Base-by-base conservation (phyloP, 2,797 vertebrate species). In the Eutrigla gurnardus region DNA sequence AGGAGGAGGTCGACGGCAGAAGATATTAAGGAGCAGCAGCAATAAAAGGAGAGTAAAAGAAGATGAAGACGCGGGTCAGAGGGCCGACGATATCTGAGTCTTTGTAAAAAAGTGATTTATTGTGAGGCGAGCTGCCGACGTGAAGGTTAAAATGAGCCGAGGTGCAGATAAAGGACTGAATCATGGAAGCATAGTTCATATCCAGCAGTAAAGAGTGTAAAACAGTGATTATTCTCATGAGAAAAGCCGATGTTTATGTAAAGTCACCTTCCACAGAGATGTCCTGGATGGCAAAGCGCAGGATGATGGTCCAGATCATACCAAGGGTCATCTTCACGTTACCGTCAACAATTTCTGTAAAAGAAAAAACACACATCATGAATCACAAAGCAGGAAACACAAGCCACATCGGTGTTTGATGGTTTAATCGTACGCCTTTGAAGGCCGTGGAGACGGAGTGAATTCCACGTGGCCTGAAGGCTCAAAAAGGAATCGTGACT, bases 261-360 rank as follows among this genome's bases (percentile, higher is more conserved):
- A 32, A 76, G 93, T 83, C 59, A 97, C 97, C 96, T 92, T 98
- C 96, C 76, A 98, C 97, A 33, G 96, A 97, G 89, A 97, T 98
- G 91, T 97, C 97, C 92, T 98, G 97, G 91, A 98, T 98, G 85
- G 96, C 97, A 2, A 97, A 98, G 67, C 96, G 96, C 43, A 97
- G 95, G 76, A 97, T 97, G 94, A 98, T 98, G 87, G 97, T 98
- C 97, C 97, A 98, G 91, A 97, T 97, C 96, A 98, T 97, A 79
- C 96, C 96, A 42, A 97, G 90, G 43, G 97, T 97, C 97, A 98
- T 97, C 93, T 97, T 98, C 87, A 91, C 91, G 18, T 97, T 98
- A 55, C 97, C 96, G 0, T 97, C 96, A 5, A 97, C 96, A 7
- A 97, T 97, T 92, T 98, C 96, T 98, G 91, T 1, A 14, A 35